Base-by-base conservation (phyloP, 2,113 vertebrate species). In the Oxygymnocypris stewartii region DNA sequence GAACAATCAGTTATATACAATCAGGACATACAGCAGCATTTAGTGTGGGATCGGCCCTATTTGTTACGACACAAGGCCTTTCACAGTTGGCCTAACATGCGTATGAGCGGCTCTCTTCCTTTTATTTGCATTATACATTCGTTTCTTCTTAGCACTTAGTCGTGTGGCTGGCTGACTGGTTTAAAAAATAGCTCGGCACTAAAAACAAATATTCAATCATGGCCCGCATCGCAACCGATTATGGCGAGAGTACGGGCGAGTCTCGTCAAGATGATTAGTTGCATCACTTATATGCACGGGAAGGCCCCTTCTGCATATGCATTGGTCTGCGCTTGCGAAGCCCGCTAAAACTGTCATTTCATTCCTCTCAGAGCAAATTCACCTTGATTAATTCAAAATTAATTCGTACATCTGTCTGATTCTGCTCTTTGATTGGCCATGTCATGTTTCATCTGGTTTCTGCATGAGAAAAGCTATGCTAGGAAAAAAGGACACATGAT, bases 331-430 rank as follows among this genome's bases (percentile, higher is more conserved):
- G 71, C 20, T 54, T 86, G 83, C 71, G 78, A 14, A 25, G 8
- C 44, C 5, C 1, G 10, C 16, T 59, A 42, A 75, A 42, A 59
- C 69, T 57, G 35, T 37, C n/a, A 31, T 79, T 82, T 63, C 31
- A 73, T 74, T 82, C 42, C 13, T 83, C 84, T 79, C 88, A 44
- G 42, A 71, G 87, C 28, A 75, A 12, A 78, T 54, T 31, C 82
- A 78, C 10, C 51, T 87, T 75, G 86, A 90, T 88, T 92, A 93
- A 94, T 91, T 90, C 89, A 87, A 88, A 92, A 92, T 88, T 89
- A 44, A 57, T 49, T 79, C 77, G 25, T 20, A 37, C 42, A 20
- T 3, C n/a, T 42, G 79, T 54, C 35, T 80, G 10, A 37, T 80
- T 80, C 6, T 84, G 83, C 51, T 88, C 82, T 85, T 73, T 51